Evolutionary conservation across 1,140 invertebrate species (phyloP).

Genomic region (Centruroides vittatus): DNA sequence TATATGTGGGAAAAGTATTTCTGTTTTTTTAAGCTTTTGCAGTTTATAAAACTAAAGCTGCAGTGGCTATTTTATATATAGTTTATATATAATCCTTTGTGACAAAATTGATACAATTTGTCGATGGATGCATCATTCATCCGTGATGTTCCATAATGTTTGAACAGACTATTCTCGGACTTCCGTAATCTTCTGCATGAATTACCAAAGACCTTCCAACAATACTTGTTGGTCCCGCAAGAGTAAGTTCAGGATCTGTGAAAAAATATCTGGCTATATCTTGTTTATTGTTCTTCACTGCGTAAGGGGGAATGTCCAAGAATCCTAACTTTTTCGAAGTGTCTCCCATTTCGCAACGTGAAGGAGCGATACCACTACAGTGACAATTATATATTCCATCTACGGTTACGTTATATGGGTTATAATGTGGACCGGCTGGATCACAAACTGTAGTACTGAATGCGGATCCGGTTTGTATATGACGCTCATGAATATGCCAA

Average conservation of each 20-base stretch:
- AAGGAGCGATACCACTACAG: slow-evolving; percentile 41
- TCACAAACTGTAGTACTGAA: slow-evolving; percentile 41
- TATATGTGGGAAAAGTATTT: too few relatives aligned
- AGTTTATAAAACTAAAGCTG: too few relatives aligned
- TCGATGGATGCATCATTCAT: too few relatives aligned
- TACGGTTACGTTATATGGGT: slow-evolving; percentile 54
- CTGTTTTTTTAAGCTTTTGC: too few relatives aligned
- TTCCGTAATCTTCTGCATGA: slow-evolving; percentile 43
- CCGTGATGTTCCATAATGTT: slow-evolving; percentile 19
- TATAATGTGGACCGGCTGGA: slow-evolving; percentile 56
- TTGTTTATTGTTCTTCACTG: slow-evolving; percentile 8
- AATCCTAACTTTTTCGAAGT: slow-evolving; percentile 66
- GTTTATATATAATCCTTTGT: too few relatives aligned
- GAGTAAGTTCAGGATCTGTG: slow-evolving; percentile 69
- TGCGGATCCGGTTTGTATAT: slow-evolving; percentile 38
- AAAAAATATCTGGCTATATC: slow-evolving; percentile 18
- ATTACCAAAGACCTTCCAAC: slow-evolving; percentile 67
- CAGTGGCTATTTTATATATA: too few relatives aligned
- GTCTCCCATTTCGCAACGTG: slow-evolving; percentile 83
- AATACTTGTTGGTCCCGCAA: slow-evolving; percentile 62
- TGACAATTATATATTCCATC: slow-evolving; percentile 19
- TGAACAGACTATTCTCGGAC: slow-evolving; percentile 15
- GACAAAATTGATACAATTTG: too few relatives aligned
- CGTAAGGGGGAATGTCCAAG: slow-evolving; percentile 46
- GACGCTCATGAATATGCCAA: slow-evolving; percentile 45